phyloP scores from a whole-genome alignment of 2,888 invertebrate genomes.

The Xanthorhoe designata region DNA sequence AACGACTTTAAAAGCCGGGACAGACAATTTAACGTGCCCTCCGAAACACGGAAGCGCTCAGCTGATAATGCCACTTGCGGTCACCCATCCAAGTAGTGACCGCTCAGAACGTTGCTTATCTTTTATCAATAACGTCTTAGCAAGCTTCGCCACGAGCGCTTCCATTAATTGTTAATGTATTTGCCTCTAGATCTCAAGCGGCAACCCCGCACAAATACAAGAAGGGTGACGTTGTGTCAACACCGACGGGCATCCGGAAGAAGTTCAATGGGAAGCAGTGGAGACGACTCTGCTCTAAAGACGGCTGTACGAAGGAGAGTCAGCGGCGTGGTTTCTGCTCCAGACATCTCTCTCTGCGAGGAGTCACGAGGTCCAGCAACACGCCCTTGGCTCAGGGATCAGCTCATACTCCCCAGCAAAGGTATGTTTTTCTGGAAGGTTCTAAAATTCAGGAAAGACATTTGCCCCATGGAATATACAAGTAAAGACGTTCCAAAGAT shows the following conservation, averaged over 20 bases:
- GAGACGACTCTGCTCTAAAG: slow-evolving; percentile 98
- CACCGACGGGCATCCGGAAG: slow-evolving; percentile 97
- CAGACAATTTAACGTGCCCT: too few species aligned
- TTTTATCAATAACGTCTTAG: too few species aligned
- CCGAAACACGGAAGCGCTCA: too few species aligned
- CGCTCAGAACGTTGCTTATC: too few species aligned
- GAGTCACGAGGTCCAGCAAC: slow-evolving; percentile 81
- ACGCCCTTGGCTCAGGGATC: slow-evolving; percentile 77
- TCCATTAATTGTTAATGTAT: neutral
- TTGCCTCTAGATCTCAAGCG: slow-evolving; percentile 90
- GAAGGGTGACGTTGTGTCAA: slow-evolving; percentile 98
- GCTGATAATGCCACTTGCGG: too few species aligned
- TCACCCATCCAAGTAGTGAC: too few species aligned
- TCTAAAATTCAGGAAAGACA: too few species aligned
- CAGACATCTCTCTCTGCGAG: slow-evolving; percentile 96
- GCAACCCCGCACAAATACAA: slow-evolving; percentile 98
- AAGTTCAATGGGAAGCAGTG: slow-evolving; percentile 99
- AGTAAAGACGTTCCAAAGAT: too few species aligned
- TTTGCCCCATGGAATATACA: too few species aligned
- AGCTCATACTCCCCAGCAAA: slow-evolving; percentile 77
- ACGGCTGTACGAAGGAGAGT: slow-evolving; percentile 96
- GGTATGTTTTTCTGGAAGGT: slow-evolving; percentile 51
- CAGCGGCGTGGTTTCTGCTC: slow-evolving; percentile 98
- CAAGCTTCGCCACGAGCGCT: too few species aligned
- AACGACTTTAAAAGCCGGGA: too few species aligned